A percentile compares a stretch with the other conserved stretches of the same genome.
phyloP scores from a whole-genome alignment of 2,113 vertebrate species.

The Cnemophilus loriae region DNA sequence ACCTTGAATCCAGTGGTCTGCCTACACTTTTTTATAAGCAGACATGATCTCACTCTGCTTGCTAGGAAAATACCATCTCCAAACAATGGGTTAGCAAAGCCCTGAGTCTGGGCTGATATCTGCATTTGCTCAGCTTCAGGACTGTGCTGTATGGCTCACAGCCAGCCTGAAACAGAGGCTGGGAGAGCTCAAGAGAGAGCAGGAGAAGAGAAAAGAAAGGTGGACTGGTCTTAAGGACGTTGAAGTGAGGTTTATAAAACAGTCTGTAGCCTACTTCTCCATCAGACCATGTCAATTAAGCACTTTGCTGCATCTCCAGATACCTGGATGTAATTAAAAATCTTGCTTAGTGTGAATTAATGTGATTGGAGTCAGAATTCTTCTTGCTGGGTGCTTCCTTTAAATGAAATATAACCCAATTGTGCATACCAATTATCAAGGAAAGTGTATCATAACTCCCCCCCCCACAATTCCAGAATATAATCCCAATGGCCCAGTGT shows the following conservation, averaged over 20 bases:
- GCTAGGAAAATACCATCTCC: neutral
- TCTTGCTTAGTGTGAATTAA: neutral
- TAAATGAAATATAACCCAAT: neutral
- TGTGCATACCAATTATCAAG: neutral
- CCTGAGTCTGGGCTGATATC: neutral
- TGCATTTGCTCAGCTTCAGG: neutral
- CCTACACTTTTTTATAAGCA: neutral
- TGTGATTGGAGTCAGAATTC: neutral
- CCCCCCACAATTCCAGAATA: neutral
- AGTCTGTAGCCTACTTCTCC: neutral
- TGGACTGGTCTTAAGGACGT: neutral
- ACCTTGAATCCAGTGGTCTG: neutral
- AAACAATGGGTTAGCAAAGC: neutral
- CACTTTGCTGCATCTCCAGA: neutral
- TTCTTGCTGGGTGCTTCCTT: neutral
- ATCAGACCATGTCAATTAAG: neutral
- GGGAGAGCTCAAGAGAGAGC: neutral
- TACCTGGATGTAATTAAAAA: neutral
- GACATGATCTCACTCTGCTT: conserved; percentile 4
- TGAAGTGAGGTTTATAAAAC: neutral
- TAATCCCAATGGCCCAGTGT: neutral
- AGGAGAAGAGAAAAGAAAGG: neutral
- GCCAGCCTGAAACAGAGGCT: neutral
- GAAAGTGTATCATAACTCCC: neutral
- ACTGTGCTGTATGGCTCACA: neutral